Base-by-base conservation (phyloP, 2,113 vertebrate species). In the Pseudolaguvia tuberculata region DNA sequence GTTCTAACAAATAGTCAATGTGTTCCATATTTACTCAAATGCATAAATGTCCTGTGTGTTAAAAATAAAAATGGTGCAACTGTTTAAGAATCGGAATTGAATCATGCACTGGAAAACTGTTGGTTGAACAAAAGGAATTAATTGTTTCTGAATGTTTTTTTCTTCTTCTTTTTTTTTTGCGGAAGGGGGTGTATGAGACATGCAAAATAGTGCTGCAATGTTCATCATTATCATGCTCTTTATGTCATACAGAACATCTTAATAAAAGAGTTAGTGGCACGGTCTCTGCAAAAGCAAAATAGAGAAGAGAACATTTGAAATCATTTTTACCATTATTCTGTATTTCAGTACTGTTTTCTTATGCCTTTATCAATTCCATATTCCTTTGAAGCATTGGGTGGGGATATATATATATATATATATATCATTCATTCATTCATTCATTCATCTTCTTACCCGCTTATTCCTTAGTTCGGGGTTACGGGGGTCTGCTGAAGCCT, bases 1-100 rank as follows among this genome's bases (percentile, higher is more conserved):
- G 65, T 70, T 15, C 55, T 70, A 51, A 85, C 25, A 52, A 50
- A 70, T 45, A 70, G 42, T 62, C 56, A 77, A 13, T 70, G 35
- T 55, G 67, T 42, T 42, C 7, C 39, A 42, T 42, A 42, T 42
- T 42, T 9, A 42, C 5, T 42, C 5, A 42, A 42, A 42, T 42
- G 71, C 1, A 17, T 14, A 70, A 70, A 9, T 14, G 50, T 70
- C 15, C 14, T 56, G 25, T 29, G 20, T 55, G 14, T 71, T 47
- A 18, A 20, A 27, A 57, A 42, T 27, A 70, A n/a, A n/a, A n/a
- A n/a, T 21, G 52, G 45, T 57, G 69, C 69, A 45, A 70, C 53
- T 55, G 68, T 55, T 70, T 23, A 56, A 15, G 68, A 70, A 42
- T 56, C 42, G 42, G 53, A 52, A 27, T 21, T 66, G 63, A 50